Base-by-base conservation (phyloP, 2,113 vertebrate genomes). In the Martes martes region DNA sequence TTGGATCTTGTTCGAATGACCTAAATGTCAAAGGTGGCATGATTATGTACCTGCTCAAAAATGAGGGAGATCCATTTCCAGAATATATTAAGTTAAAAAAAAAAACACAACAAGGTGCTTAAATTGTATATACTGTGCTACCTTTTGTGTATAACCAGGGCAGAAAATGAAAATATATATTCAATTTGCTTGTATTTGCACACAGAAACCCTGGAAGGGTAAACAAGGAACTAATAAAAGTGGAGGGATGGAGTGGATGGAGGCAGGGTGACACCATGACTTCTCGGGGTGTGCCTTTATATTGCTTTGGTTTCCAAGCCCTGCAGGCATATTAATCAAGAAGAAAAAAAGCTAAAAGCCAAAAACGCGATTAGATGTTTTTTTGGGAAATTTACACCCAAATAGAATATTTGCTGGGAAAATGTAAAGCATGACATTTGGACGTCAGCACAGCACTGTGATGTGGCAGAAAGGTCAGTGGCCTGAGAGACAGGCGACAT, bases 161-260 rank as follows among this genome's bases (percentile, higher is more conserved):
- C 21, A 94, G 33, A 90, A 95, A n/a, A 63, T 93, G 65, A 96
- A 42, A 91, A 78, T 42, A 71, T 36, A 24, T 71, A 79, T 96
- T 97, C 92, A 8, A 74, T 90, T 97, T 96, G 42, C 45, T 91
- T 95, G 65, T 78, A 92, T 89, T 82, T 92, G 33, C 36, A 45
- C 71, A 82, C 52, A 89, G 71, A 89, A 67, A 71, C 18, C 33
- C 65, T 78, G 65, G 73, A 79, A 93, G 15, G 18, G 73, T 83
- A 83, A 93, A 92, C 0, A 45, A 79, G 24, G 67, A 81, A 81
- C 28, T 81, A 86, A 82, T 59, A 89, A 80, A 65, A 84, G 3
- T n/a, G 24, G 52, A 65, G 8, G 21, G 33, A 36, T 31, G 13
- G 19, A 19, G 57, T 31, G 18, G 55, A 2, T 47, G 36, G 52